Evolutionary conservation across 2,113 vertebrate genomes (phyloP).

Genomic region (Collichthys lucidus): DNA sequence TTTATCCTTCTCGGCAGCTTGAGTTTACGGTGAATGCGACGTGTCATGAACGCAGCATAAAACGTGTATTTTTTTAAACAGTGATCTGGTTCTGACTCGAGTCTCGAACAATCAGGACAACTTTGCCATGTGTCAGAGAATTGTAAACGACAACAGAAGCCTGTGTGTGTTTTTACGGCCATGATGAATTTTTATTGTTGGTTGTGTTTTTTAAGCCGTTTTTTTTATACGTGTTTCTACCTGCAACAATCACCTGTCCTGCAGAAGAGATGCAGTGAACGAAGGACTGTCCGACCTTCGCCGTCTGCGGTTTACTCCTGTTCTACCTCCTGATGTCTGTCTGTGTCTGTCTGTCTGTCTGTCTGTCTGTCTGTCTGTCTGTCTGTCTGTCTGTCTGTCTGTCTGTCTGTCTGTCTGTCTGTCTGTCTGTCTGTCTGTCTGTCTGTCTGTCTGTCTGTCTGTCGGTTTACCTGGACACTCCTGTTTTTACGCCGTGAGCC

Average conservation of each 20-base stretch:
- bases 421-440: too few species aligned
- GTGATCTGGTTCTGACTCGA: conserved; percentile 21
- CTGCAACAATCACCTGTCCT: conserved; percentile 30
- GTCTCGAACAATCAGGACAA: conserved; percentile 29
- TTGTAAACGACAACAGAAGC: conserved; percentile 40
- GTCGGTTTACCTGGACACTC: conserved; percentile 51
- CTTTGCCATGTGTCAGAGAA: conserved; percentile 37
- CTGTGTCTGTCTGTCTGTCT: too few species aligned
- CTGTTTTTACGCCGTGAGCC: conserved; percentile 31
- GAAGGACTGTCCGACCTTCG: conserved; percentile 23
- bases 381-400: too few species aligned
- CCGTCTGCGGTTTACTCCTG: conserved; percentile 47
- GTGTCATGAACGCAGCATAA: conserved; percentile 18
- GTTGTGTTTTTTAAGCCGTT: conserved; percentile 13
- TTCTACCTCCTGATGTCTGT: conserved; percentile 71
- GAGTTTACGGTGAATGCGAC: conserved; percentile 26
- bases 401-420: too few species aligned
- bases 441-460: too few species aligned
- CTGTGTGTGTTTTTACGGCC: conserved; percentile 62
- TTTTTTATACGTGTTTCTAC: conserved; percentile 58
- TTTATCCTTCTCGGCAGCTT: conserved; percentile 56
- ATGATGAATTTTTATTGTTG: conserved; percentile 40
- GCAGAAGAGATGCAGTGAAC: conserved; percentile 7
- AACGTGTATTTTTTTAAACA: conserved; percentile 34
- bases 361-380: too few species aligned